Evolutionary conservation across 2,888 invertebrate genomes (phyloP).

Genomic region (Lomographa bimaculata): DNA sequence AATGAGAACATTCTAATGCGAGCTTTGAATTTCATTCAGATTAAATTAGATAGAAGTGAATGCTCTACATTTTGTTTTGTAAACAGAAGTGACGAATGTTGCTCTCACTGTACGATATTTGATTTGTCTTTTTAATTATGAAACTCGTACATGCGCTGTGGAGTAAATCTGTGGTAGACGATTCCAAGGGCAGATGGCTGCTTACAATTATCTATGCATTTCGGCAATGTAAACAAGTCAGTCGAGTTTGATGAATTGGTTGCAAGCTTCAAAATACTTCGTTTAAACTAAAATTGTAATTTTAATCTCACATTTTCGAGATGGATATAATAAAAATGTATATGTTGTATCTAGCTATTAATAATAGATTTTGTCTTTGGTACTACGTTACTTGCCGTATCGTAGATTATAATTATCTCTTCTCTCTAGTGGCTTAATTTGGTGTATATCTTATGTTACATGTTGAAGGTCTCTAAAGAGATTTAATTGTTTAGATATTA

Average conservation of each 20-base stretch:
- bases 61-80: slow-evolving; percentile 8
- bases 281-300: background rate
- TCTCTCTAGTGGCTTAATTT: no score
- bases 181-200: slow-evolving; percentile 15
- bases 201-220: slow-evolving; percentile 26
- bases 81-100: background rate
- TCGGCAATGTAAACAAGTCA: slow-evolving; percentile 27
- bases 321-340: no score
- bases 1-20: slow-evolving; percentile 11
- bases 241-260: slow-evolving; percentile 23
- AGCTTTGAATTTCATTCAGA: background rate
- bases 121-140: no score
- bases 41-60: slow-evolving; percentile 6
- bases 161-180: slow-evolving; percentile 4
- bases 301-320: no score
- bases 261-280: slow-evolving; percentile 14
- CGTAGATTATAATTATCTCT: no score
- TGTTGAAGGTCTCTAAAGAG: no score
- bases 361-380: no score
- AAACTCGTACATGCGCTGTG: no score
- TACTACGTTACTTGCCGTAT: no score
- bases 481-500: no score
- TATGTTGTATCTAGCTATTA: no score
- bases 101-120: background rate
- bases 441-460: no score